These are phyloP conservation scores for Sebastes kiyomatsui DNA, from an alignment of 2,797 vertebrate species.

Conservation along the genomic window DNA sequence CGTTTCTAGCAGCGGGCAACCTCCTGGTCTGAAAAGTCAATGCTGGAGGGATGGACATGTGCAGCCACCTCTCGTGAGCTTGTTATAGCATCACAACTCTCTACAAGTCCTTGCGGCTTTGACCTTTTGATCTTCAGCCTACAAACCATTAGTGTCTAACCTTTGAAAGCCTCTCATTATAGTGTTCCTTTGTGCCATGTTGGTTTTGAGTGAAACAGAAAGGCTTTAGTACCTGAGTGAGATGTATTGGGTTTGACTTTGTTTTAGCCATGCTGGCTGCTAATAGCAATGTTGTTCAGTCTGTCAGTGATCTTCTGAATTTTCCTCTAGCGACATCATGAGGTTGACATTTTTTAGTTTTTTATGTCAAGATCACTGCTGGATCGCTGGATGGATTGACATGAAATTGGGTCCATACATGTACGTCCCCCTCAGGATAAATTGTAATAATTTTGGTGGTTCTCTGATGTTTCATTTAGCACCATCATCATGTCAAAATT, in stretches of 20 bases:
- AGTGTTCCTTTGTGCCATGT: background rate
- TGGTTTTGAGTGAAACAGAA: background rate
- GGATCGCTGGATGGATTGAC: too few species aligned
- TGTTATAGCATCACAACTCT: background rate
- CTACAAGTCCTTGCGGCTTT: background rate
- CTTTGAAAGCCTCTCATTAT: slow-evolving; percentile 2
- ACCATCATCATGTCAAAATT: too few species aligned
- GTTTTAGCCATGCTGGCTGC: background rate
- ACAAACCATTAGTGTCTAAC: background rate
- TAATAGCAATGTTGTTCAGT: too few species aligned
- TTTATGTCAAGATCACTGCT: too few species aligned
- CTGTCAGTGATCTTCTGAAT: too few species aligned
- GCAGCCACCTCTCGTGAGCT: background rate
- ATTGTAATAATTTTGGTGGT: too few species aligned
- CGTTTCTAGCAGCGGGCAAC: fast-evolving
- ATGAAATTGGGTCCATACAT: too few species aligned
- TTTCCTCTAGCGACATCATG: too few species aligned
- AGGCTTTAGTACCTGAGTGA: background rate
- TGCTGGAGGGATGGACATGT: background rate
- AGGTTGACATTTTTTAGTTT: too few species aligned
- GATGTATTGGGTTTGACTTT: background rate
- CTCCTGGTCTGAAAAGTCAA: too few species aligned
- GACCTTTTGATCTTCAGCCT: slow-evolving; percentile 1
- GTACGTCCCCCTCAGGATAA: too few species aligned
- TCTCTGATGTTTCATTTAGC: too few species aligned